A percentile compares a stretch with the other conserved stretches of the same genome.
phyloP scores from a whole-genome alignment of 1,140 invertebrate genomes.

The Pissodes strobi region DNA sequence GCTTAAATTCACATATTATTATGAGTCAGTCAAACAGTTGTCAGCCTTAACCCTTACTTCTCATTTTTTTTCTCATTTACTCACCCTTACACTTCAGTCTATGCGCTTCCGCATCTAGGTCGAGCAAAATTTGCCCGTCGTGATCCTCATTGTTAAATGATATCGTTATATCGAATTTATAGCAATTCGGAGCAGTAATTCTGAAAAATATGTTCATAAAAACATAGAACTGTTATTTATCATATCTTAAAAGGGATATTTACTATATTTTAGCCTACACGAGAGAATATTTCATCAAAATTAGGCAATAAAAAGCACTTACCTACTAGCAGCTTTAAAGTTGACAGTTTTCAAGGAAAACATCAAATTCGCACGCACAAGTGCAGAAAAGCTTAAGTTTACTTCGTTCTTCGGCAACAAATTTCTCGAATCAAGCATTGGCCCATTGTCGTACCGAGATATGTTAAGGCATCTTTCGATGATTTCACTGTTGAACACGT shows the following conservation, averaged over 20 bases:
- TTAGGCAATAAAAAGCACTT: no score
- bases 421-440: constrained; percentile 62
- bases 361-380: constrained; percentile 71
- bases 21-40: no score
- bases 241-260: no score
- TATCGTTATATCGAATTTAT: constrained; percentile 79
- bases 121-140: constrained; percentile 91
- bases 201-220: no score
- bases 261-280: no score
- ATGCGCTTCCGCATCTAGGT: constrained; percentile 75
- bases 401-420: constrained; percentile 67
- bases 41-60: no score
- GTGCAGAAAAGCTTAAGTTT: constrained; percentile 74
- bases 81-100: constrained; percentile 81
- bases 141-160: constrained; percentile 89
- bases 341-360: constrained; percentile 89
- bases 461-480: constrained; percentile 68
- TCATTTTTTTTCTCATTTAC: no score
- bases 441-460: constrained; percentile 54
- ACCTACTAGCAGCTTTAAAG: constrained; percentile 83
- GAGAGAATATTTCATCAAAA: no score
- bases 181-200: constrained; percentile 87
- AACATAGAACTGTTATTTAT: no score
- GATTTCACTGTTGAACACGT: constrained; percentile 84
- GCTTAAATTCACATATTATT: no score